Evolutionary conservation across 2,113 vertebrate genomes (phyloP).

Genomic region (Orientallactaga bullata): DNA sequence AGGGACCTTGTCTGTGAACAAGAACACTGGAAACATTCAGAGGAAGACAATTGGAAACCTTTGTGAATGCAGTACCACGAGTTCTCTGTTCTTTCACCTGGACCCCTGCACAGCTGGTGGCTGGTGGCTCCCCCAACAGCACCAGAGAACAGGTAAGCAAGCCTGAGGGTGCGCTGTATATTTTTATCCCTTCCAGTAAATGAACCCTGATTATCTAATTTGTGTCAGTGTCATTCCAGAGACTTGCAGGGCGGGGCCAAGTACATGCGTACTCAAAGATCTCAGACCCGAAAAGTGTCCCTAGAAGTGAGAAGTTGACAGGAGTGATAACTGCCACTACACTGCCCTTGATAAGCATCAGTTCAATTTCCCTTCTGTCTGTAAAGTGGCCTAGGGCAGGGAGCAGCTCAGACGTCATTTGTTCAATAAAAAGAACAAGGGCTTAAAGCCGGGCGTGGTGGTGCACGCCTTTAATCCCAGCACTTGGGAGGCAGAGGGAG

Average conservation of each 20-base stretch:
- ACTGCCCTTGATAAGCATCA: constrained; percentile 60
- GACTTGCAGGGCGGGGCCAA: not conserved
- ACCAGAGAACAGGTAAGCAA: not conserved
- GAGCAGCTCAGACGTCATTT: not conserved
- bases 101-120: not conserved
- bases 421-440: not conserved
- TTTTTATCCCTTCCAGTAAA: not conserved
- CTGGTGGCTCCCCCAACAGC: not conserved
- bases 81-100: not conserved
- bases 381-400: constrained; percentile 43
- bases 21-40: constrained; percentile 34
- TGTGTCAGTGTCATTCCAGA: not conserved
- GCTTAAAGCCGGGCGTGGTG: no score
- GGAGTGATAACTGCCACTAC: not conserved
- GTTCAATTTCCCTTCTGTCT: constrained; percentile 67
- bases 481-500: no score
- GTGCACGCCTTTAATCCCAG: no score
- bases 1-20: not conserved
- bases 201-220: not conserved
- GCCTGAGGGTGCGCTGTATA: no score
- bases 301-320: constrained; percentile 6
- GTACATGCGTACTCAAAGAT: not conserved
- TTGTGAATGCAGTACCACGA: not conserved
- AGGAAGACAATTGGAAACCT: not conserved
- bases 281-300: not conserved